These are phyloP conservation scores for Probosciger aterrimus DNA, from an alignment of 2,113 vertebrate species.

Conservation along the genomic window DNA sequence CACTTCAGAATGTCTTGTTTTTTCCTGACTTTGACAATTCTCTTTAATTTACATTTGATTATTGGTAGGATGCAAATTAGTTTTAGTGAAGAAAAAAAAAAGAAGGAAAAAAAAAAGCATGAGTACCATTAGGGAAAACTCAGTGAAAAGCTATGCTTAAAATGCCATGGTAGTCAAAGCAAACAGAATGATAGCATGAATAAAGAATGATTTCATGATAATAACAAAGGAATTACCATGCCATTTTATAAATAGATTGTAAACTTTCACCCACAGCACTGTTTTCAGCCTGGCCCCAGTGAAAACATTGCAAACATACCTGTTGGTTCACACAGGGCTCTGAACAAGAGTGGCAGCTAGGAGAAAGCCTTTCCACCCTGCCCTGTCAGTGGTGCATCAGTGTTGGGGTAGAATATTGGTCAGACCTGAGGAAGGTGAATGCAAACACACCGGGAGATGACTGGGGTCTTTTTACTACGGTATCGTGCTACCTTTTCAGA, in stretches of 20 bases:
- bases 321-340: neutral
- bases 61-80: neutral
- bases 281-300: neutral
- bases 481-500: neutral
- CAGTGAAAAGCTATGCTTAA: neutral
- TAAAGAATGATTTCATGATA: neutral
- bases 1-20: neutral
- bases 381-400: too few species aligned
- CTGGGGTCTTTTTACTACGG: neutral
- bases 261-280: neutral
- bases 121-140: neutral
- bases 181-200: neutral
- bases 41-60: neutral
- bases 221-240: neutral
- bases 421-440: neutral
- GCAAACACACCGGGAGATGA: neutral
- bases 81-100: neutral
- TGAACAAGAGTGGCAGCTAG: neutral
- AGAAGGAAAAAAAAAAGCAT: neutral
- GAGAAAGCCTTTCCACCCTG: neutral
- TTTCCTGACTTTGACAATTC: neutral
- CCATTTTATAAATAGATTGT: neutral
- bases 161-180: neutral
- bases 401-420: neutral
- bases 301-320: neutral